phyloP scores from a whole-genome alignment of 2,113 vertebrate genomes.

The Orycteropus afer region DNA sequence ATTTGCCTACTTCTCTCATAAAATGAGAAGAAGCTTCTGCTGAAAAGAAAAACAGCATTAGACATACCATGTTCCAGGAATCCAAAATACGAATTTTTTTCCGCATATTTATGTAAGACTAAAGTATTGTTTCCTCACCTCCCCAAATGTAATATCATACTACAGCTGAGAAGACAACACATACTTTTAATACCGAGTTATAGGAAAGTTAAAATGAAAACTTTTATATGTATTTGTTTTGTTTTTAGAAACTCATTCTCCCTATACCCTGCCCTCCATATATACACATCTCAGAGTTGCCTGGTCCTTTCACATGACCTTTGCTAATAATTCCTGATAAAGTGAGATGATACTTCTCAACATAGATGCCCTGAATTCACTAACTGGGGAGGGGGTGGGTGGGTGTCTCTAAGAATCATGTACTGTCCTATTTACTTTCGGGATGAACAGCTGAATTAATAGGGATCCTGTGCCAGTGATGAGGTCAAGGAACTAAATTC shows the following conservation, averaged over 20 bases:
- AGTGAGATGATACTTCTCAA: slow-evolving; percentile 3
- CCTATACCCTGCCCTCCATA: background rate
- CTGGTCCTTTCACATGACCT: background rate
- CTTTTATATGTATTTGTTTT: slow-evolving; percentile 24
- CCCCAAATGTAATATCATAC: background rate
- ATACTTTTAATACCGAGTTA: slow-evolving; percentile 26
- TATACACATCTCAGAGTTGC: background rate
- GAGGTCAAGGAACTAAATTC: slow-evolving; percentile 38
- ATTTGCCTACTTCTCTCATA: background rate
- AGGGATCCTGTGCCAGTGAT: background rate
- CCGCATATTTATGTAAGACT: background rate
- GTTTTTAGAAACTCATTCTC: slow-evolving; percentile 8
- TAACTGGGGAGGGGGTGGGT: too few species aligned
- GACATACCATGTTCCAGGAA: background rate
- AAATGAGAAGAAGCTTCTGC: slow-evolving; percentile 27
- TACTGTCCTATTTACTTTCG: background rate
- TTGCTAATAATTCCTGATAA: slow-evolving; percentile 21
- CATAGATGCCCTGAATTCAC: slow-evolving; percentile 16
- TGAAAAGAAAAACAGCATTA: background rate
- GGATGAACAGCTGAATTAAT: slow-evolving; percentile 41
- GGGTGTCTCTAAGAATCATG: slow-evolving; percentile 11
- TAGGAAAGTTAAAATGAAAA: slow-evolving; percentile 28
- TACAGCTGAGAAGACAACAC: background rate
- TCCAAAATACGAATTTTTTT: background rate
- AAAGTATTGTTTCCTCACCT: background rate